A percentile compares a stretch with the other conserved stretches of the same genome.
Evolutionary conservation across 1,140 invertebrate genomes (phyloP).

Genomic region (Sesamia nonagrioides): DNA sequence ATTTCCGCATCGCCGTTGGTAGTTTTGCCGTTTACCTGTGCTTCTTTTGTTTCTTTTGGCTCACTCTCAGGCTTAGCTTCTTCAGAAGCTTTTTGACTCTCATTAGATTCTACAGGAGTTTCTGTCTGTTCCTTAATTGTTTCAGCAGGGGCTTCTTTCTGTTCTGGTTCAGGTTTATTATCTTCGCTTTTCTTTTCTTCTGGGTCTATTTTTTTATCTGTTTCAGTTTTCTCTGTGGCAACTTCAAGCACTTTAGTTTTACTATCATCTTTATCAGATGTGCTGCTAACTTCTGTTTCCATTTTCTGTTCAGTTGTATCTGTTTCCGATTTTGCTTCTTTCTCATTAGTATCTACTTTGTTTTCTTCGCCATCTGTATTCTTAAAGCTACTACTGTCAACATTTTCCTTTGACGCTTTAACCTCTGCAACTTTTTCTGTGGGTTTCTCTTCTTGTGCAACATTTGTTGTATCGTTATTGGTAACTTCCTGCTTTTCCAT

Average conservation of each 20-base stretch:
- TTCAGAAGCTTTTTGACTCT: slow-evolving; percentile 48
- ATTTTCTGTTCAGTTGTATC: slow-evolving; percentile 39
- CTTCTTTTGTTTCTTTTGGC: slow-evolving; percentile 55
- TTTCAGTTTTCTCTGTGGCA: slow-evolving; percentile 41
- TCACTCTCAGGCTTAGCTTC: slow-evolving; percentile 53
- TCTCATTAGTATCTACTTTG: slow-evolving; percentile 42
- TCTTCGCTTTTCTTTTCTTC: slow-evolving; percentile 52
- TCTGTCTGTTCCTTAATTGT: slow-evolving; percentile 20
- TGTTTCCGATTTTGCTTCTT: slow-evolving; percentile 31
- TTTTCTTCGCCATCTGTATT: slow-evolving; percentile 55
- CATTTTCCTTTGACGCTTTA: slow-evolving; percentile 49
- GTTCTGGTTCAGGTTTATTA: slow-evolving; percentile 52
- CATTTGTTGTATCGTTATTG: neutral
- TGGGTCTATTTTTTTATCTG: slow-evolving; percentile 49
- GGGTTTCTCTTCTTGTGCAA: slow-evolving; percentile 34
- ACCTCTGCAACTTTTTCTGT: slow-evolving; percentile 31
- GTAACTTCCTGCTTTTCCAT: neutral
- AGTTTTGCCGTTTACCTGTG: slow-evolving; percentile 74
- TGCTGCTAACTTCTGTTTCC: slow-evolving; percentile 43
- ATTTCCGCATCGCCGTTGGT: slow-evolving; percentile 70
- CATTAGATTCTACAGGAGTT: slow-evolving; percentile 38
- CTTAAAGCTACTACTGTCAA: slow-evolving; percentile 51
- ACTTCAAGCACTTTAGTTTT: slow-evolving; percentile 48
- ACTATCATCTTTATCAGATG: slow-evolving; percentile 48
- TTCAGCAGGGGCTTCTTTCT: slow-evolving; percentile 46